Evolutionary conservation across 1,140 invertebrate genomes (phyloP).

Genomic region (Saccostrea glomerata): DNA sequence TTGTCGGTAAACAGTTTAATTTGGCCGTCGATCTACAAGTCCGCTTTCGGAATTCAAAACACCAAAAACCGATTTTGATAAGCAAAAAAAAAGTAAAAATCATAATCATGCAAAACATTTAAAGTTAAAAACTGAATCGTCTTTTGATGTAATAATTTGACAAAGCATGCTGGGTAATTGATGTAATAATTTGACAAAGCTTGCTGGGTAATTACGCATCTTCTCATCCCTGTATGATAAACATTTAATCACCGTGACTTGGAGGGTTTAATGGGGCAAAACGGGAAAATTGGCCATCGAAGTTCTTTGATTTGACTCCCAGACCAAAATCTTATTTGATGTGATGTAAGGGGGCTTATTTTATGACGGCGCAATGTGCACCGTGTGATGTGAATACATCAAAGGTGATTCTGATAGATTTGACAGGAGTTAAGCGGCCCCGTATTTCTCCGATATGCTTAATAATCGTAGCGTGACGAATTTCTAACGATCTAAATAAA

Average conservation of each 20-base stretch:
- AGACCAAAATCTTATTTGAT: constrained; percentile 8
- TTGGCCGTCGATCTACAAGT: background rate
- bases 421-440: constrained; percentile 27
- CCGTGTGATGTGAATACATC: constrained; percentile 27
- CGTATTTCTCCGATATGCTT: constrained; percentile 18
- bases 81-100: background rate
- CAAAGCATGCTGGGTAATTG: background rate
- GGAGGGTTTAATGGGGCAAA: background rate
- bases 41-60: background rate
- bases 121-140: background rate
- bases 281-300: background rate
- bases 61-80: background rate
- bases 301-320: constrained; percentile 31
- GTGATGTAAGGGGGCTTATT: constrained; percentile 12
- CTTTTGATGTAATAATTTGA: constrained; percentile 28
- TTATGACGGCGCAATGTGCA: background rate
- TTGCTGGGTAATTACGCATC: background rate
- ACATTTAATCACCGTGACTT: constrained; percentile 30
- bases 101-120: constrained; percentile 16
- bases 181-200: background rate
- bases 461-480: constrained; percentile 33
- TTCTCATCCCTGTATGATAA: constrained; percentile 4
- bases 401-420: constrained; percentile 8
- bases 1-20: background rate
- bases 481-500: constrained; percentile 23